Evolutionary conservation across 1,140 invertebrate species (phyloP), one percentile per base, ranked within the genome.

Genomic region (Macrocentrus cingulum): DNA sequence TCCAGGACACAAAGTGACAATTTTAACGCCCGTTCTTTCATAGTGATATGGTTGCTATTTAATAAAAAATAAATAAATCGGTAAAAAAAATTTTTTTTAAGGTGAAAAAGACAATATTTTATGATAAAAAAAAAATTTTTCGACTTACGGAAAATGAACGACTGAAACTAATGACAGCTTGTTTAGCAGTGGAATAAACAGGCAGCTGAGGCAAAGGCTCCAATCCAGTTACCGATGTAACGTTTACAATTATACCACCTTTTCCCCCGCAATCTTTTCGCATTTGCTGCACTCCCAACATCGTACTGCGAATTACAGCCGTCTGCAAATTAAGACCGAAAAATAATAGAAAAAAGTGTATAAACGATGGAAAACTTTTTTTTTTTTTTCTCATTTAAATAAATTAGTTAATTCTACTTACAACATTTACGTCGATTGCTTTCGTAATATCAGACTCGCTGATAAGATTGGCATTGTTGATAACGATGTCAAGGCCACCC

Each of bases 391-490:
- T 25, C 6, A 53, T n/a, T n/a, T n/a, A n/a, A n/a, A n/a, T n/a
- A 7, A 46, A 52, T 20, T 22, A 37, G 37, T 22, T 22, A 25
- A 29, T 41, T 29, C 18, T 41, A 64, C 69, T 70, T 70, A 82
- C 80, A 41, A 84, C 65, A 59, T 83, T 84, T 9, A 82, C 75
- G 13, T 79, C 67, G 22, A 84, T 66, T 7, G 75, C 71, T 16
- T 74, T 76, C 23, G 80, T 77, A 44, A 80, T 76, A 18, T 79
- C 70, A 36, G 67, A 64, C 19, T 87, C 84, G 58, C 85, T 77
- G n/a, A 84, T 75, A 29, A 85, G 80, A 23, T 83, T 82, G 34
- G 85, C 84, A 54, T 85, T 84, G 46, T 88, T 87, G 0, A 86
- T 74, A 1, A 88, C 71, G 42, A 88, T 83, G 62, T 89, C 85